phyloP scores from a whole-genome alignment of 2,888 invertebrate species.

The Drosophila stalkeri region DNA sequence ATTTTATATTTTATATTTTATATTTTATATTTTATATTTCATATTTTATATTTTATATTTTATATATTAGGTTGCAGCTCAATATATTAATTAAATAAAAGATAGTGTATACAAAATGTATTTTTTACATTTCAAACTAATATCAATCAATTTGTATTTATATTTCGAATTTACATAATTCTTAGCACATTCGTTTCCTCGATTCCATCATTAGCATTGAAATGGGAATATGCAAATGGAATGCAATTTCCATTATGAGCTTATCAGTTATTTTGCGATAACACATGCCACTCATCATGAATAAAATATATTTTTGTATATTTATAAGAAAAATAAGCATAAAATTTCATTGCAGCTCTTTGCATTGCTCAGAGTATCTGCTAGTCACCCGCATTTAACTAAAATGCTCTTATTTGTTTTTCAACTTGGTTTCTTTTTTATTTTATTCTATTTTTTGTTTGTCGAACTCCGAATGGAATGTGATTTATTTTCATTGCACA shows the following conservation, averaged over 20 bases:
- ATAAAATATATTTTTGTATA: too few relatives aligned
- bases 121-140: too few relatives aligned
- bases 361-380: background rate
- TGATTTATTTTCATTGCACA: slow-evolving; percentile 13
- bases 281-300: too few relatives aligned
- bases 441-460: background rate
- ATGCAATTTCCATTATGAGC: background rate
- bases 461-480: background rate
- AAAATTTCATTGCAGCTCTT: too few relatives aligned
- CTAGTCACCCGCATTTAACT: background rate
- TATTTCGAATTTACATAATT: background rate
- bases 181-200: background rate
- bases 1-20: too few relatives aligned
- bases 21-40: too few relatives aligned
- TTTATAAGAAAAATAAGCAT: too few relatives aligned
- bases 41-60: too few relatives aligned
- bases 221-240: background rate
- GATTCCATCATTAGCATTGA: background rate
- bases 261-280: background rate
- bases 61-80: too few relatives aligned
- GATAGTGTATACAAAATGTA: too few relatives aligned
- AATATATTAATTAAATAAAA: too few relatives aligned
- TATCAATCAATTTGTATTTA: background rate
- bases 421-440: background rate
- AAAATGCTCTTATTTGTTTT: background rate